Evolutionary conservation across 2,888 invertebrate species (phyloP).

Genomic region (Oligia latruncula): DNA sequence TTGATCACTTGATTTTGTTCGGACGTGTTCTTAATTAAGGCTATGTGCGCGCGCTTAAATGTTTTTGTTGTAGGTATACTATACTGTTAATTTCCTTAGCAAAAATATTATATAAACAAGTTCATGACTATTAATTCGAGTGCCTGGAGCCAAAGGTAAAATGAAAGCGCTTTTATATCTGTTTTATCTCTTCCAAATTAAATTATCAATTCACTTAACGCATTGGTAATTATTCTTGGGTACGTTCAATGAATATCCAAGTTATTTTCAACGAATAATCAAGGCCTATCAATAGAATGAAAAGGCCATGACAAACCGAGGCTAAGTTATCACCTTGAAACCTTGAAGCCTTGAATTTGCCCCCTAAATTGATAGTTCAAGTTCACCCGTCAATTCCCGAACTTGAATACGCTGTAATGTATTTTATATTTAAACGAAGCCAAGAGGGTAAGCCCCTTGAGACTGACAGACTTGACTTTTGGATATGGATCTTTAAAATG

Average conservation of each 20-base stretch:
- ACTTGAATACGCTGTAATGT: constrained; percentile 34
- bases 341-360: constrained; percentile 33
- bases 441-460: constrained; percentile 4
- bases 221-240: not conserved
- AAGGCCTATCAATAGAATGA: constrained; percentile 16
- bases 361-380: constrained; percentile 53
- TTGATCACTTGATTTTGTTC: constrained; percentile 59
- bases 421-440: constrained; percentile 37
- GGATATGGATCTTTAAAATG: constrained; percentile 19
- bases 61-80: constrained; percentile 30
- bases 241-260: constrained; percentile 16
- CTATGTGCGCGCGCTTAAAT: constrained; percentile 30
- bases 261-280: constrained; percentile 13
- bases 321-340: constrained; percentile 36
- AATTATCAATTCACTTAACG: constrained; percentile 7
- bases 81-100: constrained; percentile 44
- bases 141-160: constrained; percentile 21
- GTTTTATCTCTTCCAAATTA: constrained; percentile 5
- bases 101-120: constrained; percentile 40
- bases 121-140: constrained; percentile 53
- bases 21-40: constrained; percentile 60
- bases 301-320: constrained; percentile 40
- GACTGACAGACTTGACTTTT: constrained; percentile 1
- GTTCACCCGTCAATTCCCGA: constrained; percentile 45
- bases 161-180: constrained; percentile 21